Base-by-base conservation (phyloP, 2,888 invertebrate species). In the Dolichopus griseipennis region DNA sequence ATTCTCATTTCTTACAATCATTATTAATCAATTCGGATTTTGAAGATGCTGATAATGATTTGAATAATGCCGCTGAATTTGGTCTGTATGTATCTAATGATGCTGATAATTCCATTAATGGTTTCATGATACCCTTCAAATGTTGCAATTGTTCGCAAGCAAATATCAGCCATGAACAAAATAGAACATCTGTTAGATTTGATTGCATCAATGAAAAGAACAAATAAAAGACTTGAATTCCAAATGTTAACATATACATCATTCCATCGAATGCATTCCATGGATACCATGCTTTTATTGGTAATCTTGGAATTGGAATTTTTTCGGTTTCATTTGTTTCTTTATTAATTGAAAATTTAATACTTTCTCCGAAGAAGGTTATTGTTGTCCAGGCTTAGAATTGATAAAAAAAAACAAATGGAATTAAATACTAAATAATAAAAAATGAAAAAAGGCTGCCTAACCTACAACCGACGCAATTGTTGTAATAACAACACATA, bases 121-220 rank as follows among this genome's bases (percentile, higher is more conserved):
- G 92, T 72, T 91, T 91, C 90, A 93, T 89, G 71, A 93, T 93
- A 65, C 90, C 89, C 77, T 93, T 93, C 61, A 93, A 82, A 78
- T 93, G 93, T 76, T 91, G 90, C 69, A 93, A 82, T 77, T 93
- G 93, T 74, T 93, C 93, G 74, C 93, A 93, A 0, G 93, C 91
- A 75, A 91, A 92, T 69, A 93, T 88, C 72, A 93, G 76, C 91
- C 91, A 92, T 1, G 90, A 92, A 76, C 92, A 92, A 82, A 93
- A 93, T 74, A 93, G 83, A 0, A 90, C 88, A 76, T 93, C 93
- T 75, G 84, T 78, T n/a, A 87, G 78, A 73, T 86, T 87, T 0
- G 86, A 81, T 37, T 88, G 85, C 0, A 83, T 74, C 84, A 89
- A 85, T 0, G 88, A 82, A 75, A 89, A 87, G 9, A 88, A 73